Conservation (phyloP, 2,113 vertebrate genomes). For the Amphiprion percula region DNA sequence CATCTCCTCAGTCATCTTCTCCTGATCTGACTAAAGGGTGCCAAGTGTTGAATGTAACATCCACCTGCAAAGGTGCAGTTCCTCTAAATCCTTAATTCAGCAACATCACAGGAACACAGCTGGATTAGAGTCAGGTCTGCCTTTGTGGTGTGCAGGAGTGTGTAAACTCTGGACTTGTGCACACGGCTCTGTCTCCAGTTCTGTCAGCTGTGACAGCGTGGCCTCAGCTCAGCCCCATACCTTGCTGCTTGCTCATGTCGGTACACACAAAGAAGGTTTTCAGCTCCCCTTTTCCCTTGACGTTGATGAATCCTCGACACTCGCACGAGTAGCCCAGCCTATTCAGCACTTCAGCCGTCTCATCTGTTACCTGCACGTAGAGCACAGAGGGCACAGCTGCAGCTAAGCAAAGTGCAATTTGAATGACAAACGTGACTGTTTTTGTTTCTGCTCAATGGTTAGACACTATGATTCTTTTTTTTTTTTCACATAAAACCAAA, state of each 20-base stretch:
- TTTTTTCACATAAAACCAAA: not conserved
- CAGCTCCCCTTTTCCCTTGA: constrained; percentile 98
- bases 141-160: constrained; percentile 7
- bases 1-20: not conserved
- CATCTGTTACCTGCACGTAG: constrained; percentile 91
- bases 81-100: constrained; percentile 18
- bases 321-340: constrained; percentile 94
- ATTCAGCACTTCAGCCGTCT: constrained; percentile 89
- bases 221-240: constrained; percentile 90
- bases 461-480: too few relatives aligned
- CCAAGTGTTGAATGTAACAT: not conserved
- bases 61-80: not conserved
- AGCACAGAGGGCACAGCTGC: not conserved
- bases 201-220: not conserved
- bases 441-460: too few relatives aligned
- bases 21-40: constrained; percentile 8
- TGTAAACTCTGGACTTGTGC: constrained; percentile 34
- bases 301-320: constrained; percentile 94
- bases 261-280: constrained; percentile 97
- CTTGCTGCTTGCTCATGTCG: constrained; percentile 94
- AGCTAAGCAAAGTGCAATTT: not conserved
- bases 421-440: not conserved
- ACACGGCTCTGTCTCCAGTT: constrained; percentile 6
- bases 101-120: constrained; percentile 16
- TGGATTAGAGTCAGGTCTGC: constrained; percentile 6